These are phyloP conservation scores for Anastrepha ludens DNA, from an alignment of 1,140 invertebrate species.

Conservation along the genomic window DNA sequence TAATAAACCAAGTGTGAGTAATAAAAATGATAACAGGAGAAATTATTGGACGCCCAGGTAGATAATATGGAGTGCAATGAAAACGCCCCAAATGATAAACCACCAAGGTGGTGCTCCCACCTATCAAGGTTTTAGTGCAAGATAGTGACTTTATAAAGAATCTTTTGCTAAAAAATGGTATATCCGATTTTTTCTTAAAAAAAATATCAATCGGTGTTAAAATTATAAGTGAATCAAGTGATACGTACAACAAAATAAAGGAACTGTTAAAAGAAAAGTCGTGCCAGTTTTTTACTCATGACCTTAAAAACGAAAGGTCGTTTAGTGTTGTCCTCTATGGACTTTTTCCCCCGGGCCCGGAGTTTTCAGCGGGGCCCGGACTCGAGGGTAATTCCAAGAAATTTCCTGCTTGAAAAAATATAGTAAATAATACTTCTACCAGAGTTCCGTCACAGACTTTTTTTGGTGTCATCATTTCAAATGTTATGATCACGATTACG, in stretches of 20 bases:
- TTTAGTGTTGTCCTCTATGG: constrained; percentile 18
- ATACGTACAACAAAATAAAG: constrained; percentile 14
- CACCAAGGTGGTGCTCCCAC: not conserved
- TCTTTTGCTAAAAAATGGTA: not conserved
- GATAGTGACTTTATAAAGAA: not conserved
- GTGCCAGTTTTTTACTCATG: constrained; percentile 7
- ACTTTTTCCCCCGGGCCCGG: too few species aligned
- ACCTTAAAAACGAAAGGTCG: not conserved
- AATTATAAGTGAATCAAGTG: not conserved
- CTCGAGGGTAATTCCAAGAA: too few species aligned
- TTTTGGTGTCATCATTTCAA: too few species aligned
- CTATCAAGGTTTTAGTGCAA: constrained; percentile 16
- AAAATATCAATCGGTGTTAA: not conserved
- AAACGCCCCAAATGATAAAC: not conserved
- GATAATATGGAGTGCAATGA: not conserved
- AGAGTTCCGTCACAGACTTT: too few species aligned
- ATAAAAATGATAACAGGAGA: not conserved
- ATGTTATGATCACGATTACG: too few species aligned
- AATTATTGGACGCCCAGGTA: not conserved
- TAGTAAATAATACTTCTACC: too few species aligned
- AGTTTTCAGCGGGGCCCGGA: too few species aligned
- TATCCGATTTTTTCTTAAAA: not conserved
- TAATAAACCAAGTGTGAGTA: constrained; percentile 1
- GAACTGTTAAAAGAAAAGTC: not conserved
- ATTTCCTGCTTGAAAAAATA: too few species aligned